Evolutionary conservation across 2,888 invertebrate species (phyloP), one percentile per base, ranked within the genome.

Genomic region (Sepiola atlantica): DNA sequence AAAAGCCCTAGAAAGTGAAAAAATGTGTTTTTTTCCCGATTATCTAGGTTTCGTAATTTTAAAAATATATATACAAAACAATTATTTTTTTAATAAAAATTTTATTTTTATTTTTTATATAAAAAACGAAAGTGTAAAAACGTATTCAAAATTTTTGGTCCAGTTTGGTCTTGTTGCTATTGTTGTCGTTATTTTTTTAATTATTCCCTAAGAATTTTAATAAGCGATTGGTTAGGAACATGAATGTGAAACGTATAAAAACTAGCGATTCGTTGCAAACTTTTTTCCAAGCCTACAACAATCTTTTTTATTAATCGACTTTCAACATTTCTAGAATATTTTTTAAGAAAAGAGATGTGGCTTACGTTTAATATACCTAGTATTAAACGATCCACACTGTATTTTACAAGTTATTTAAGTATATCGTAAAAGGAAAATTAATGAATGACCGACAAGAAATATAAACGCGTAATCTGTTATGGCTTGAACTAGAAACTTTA

Each of bases 21-120:
- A 21, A 32, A 32, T 14, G n/a, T n/a, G 16, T 12, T 12, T 32
- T 77, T 77, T 77, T 77, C n/a, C 32, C 77, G 77, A 77, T 77
- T 77, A n/a, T 77, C n/a, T 77, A n/a, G 12, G 18, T n/a, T 16
- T 77, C 45, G n/a, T 28, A 24, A 28, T 77, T 77, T 77, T n/a
- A 32, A 32, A 77, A 77, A 77, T 77, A 77, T 77, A n/a, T 77
- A 77, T n/a, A 77, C 77, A 77, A 77, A 77, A 77, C 77, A 77
- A 77, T 77, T 32, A 32, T 32, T 77, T 77, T 77, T 77, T 24
- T 14, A 28, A 77, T n/a, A 77, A 77, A 32, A 77, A n/a, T n/a
- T 77, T 28, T 28, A 77, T 77, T 77, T 32, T n/a, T n/a, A 77
- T 77, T 77, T 32, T n/a, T 77, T 45, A n/a, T 18, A 77, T 77